A percentile compares a stretch with the other conserved stretches of the same genome.
Conservation (phyloP, 2,888 invertebrate species). For the Lasioglossum villosulum region DNA sequence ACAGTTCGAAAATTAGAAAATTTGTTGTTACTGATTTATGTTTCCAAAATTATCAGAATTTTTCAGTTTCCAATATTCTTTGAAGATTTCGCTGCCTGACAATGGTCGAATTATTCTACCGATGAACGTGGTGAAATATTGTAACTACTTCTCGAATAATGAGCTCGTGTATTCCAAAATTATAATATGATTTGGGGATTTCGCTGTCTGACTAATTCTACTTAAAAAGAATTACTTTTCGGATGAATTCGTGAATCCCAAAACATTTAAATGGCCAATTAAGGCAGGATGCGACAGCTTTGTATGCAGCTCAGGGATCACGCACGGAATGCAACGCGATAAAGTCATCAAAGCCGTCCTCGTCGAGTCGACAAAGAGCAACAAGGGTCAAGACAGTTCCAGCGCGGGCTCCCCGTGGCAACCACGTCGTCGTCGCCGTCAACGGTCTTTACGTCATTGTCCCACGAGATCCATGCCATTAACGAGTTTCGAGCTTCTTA, state of each 20-base stretch:
- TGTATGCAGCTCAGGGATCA: background rate
- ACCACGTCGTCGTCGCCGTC: conserved; percentile 31
- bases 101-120: no score
- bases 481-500: conserved; percentile 73
- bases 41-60: no score
- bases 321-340: background rate
- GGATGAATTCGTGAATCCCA: background rate
- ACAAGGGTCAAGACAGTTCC: conserved; percentile 31
- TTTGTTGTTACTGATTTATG: no score
- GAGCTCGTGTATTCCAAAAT: no score
- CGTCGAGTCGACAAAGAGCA: background rate
- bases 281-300: background rate
- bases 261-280: background rate
- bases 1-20: background rate
- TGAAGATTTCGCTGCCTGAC: no score
- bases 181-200: no score
- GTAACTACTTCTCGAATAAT: no score
- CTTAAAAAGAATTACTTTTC: no score
- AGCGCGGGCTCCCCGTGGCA: conserved; percentile 5
- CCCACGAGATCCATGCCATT: conserved; percentile 67
- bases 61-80: no score
- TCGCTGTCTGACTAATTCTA: no score
- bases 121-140: no score
- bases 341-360: background rate
- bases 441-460: conserved; percentile 63